These are phyloP conservation scores for Elanus axillaris DNA, from an alignment of 2,113 vertebrate genomes.

Conservation along the genomic window DNA sequence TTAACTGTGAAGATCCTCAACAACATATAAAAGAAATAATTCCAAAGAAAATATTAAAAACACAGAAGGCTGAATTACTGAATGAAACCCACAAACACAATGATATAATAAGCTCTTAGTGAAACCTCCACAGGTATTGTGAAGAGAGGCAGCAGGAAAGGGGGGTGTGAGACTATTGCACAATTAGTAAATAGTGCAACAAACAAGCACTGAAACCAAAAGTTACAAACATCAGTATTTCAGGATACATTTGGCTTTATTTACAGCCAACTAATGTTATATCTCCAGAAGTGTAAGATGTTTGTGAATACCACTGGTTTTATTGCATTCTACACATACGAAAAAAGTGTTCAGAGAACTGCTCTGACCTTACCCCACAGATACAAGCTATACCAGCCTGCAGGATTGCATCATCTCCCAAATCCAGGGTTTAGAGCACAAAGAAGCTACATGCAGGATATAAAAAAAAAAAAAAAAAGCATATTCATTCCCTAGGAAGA, in stretches of 20 bases:
- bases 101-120: not conserved
- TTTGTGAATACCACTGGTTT: not conserved
- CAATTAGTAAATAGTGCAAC: not conserved
- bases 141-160: not conserved
- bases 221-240: not conserved
- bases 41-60: not conserved
- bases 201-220: not conserved
- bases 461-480: not conserved
- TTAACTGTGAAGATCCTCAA: not conserved
- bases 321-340: not conserved
- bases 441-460: not conserved
- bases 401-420: not conserved
- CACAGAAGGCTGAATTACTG: not conserved
- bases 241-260: conserved; percentile 2
- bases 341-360: conserved; percentile 13
- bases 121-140: not conserved
- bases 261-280: not conserved
- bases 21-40: not conserved
- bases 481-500: not conserved
- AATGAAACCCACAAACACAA: not conserved
- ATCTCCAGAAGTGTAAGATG: not conserved
- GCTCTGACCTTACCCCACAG: not conserved
- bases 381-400: not conserved
- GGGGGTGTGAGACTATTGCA: not conserved
- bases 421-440: conserved; percentile 20